Percentiles rank a stretch among this genome's conserved stretches.
Conservation (phyloP, 1,140 invertebrate genomes). For the Hylaeus anthracinus region DNA sequence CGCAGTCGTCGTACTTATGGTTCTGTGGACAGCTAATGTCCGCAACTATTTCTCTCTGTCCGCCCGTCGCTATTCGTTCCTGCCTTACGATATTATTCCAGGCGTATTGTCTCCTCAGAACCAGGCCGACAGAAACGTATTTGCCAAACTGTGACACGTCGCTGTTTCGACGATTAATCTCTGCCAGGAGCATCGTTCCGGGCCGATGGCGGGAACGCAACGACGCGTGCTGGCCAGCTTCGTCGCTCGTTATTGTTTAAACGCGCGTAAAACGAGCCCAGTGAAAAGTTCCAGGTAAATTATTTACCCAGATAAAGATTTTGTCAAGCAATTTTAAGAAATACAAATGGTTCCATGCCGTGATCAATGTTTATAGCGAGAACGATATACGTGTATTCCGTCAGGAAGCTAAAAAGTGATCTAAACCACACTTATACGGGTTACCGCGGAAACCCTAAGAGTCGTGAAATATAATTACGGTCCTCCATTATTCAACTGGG, state of each 20-base stretch:
- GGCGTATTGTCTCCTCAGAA: slow-evolving; percentile 48
- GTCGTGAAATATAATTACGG: not conserved
- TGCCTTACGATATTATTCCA: slow-evolving; percentile 63
- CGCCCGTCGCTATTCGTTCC: slow-evolving; percentile 32
- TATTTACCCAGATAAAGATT: too few species aligned
- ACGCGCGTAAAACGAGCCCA: slow-evolving; percentile 39
- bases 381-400: too few species aligned
- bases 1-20: slow-evolving; percentile 67
- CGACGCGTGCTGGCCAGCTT: slow-evolving; percentile 19
- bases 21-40: slow-evolving; percentile 72
- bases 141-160: slow-evolving; percentile 58
- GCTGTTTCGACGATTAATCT: slow-evolving; percentile 36
- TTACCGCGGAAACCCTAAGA: not conserved
- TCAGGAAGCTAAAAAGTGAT: too few species aligned
- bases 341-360: too few species aligned
- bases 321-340: too few species aligned
- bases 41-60: slow-evolving; percentile 71
- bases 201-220: slow-evolving; percentile 5
- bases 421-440: too few species aligned
- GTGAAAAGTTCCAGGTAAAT: slow-evolving; percentile 4
- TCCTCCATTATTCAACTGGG: not conserved
- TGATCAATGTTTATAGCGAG: too few species aligned
- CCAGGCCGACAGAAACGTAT: slow-evolving; percentile 36
- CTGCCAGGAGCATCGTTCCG: slow-evolving; percentile 41
- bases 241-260: slow-evolving; percentile 27